These are phyloP conservation scores for Tetragnatha versicolor DNA, from an alignment of 1,140 invertebrate species.

Conservation along the genomic window DNA sequence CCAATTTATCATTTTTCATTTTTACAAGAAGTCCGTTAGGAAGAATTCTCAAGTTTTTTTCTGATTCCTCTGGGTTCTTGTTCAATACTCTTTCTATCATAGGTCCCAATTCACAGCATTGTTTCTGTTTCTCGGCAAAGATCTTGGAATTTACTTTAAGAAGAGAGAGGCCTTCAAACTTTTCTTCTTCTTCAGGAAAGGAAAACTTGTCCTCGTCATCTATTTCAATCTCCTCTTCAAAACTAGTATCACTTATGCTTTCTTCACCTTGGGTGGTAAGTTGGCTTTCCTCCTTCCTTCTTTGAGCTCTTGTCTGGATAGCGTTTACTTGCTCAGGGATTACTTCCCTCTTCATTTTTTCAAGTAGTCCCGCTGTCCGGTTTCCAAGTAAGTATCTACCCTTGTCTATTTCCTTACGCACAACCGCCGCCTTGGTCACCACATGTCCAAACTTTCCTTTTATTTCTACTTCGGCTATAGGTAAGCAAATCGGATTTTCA, in stretches of 20 bases:
- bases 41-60: neutral
- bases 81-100: neutral
- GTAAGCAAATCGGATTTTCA: neutral
- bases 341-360: neutral
- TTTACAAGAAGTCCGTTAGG: neutral
- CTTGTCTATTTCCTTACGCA: neutral
- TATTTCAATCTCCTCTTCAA: neutral
- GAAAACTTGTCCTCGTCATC: neutral
- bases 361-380: neutral
- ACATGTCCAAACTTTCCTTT: neutral
- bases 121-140: neutral
- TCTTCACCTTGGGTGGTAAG: neutral
- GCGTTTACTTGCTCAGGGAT: neutral
- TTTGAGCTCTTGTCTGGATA: neutral
- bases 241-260: neutral
- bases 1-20: neutral
- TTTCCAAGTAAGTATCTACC: slow-evolving; percentile 5
- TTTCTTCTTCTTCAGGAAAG: no score
- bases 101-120: neutral
- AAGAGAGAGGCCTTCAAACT: neutral
- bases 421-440: neutral
- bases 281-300: neutral
- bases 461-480: neutral
- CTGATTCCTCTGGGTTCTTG: neutral
- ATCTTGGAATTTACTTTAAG: neutral